Evolutionary conservation across 2,797 vertebrate species (phyloP).

Genomic region (Enteromius paludinosus): DNA sequence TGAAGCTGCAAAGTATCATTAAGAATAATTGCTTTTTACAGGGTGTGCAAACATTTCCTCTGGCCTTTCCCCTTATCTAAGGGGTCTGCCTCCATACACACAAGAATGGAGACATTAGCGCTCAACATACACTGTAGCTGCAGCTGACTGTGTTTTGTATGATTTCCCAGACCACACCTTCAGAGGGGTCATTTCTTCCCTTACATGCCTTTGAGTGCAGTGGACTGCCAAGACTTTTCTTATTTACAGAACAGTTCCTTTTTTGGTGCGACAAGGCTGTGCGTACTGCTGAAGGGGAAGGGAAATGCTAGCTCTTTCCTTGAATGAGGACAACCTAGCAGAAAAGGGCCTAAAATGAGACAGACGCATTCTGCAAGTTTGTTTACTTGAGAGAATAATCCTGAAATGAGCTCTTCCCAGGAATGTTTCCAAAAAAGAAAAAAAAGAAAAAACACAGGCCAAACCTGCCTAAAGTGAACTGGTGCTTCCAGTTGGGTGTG

Average conservation of each 20-base stretch:
- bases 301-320: conserved; percentile 46
- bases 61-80: background rate
- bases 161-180: conserved; percentile 57
- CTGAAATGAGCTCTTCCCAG: background rate
- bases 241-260: conserved; percentile 72
- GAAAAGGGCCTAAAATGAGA: conserved; percentile 37
- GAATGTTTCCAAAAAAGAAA: conserved; percentile 37
- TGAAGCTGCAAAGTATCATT: conserved; percentile 34
- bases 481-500: background rate
- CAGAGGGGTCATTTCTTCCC: conserved; percentile 60
- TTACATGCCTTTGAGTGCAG: conserved; percentile 62
- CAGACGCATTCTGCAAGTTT: conserved; percentile 35
- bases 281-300: conserved; percentile 49
- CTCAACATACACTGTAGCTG: conserved; percentile 24
- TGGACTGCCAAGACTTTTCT: conserved; percentile 58
- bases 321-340: conserved; percentile 51
- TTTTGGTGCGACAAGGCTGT: conserved; percentile 67
- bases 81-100: background rate
- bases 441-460: conserved; percentile 11
- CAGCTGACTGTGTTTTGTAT: conserved; percentile 46
- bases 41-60: background rate
- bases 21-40: background rate
- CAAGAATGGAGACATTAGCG: conserved; percentile 27
- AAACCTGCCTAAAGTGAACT: conserved; percentile 16
- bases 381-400: conserved; percentile 46